Conservation (phyloP, 2,888 invertebrate genomes). For the Xestoiulus laeticollis region DNA sequence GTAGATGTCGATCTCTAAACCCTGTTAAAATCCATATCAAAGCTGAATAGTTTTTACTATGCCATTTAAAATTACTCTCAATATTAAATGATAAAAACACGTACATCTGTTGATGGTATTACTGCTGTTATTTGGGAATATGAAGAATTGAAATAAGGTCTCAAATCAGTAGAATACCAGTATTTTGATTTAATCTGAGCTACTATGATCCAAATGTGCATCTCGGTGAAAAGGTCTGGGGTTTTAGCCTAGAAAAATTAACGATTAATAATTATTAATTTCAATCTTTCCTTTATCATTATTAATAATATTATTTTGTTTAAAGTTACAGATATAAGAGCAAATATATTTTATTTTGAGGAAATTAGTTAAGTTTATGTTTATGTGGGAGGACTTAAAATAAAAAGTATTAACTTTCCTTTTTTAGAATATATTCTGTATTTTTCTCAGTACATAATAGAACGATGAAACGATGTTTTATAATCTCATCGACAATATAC, state of each 20-base stretch:
- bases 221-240: neutral
- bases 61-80: too few species aligned
- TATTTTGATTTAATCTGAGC: neutral
- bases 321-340: too few species aligned
- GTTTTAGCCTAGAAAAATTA: neutral
- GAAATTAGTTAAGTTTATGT: too few species aligned
- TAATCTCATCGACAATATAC: neutral
- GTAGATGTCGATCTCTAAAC: neutral
- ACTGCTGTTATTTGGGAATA: neutral
- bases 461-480: neutral
- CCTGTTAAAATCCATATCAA: neutral
- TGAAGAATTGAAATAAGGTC: neutral
- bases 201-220: neutral
- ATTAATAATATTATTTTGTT: too few species aligned
- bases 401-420: neutral
- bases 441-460: neutral
- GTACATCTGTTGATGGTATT: neutral
- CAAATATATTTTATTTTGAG: too few species aligned
- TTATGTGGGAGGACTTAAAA: neutral
- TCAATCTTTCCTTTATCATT: too few species aligned
- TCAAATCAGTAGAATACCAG: neutral
- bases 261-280: neutral
- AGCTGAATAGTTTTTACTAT: too few species aligned
- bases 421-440: neutral
- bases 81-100: neutral